Percentiles rank a stretch among this genome's conserved stretches.
Conservation (phyloP, 1,140 invertebrate genomes). For the Lordiphosa stackelbergi region DNA sequence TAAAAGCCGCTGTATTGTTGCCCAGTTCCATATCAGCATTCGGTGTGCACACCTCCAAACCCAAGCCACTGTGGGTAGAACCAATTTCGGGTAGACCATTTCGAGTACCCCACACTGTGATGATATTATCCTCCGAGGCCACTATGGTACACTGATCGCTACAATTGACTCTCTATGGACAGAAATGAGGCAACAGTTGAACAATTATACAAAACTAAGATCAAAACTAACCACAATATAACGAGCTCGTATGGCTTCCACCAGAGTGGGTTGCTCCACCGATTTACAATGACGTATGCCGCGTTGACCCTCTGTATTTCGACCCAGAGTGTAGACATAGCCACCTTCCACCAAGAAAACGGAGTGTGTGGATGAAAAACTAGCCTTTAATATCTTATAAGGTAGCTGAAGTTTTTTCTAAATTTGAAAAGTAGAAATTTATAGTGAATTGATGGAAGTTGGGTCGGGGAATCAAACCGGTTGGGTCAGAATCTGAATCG, state of each 20-base stretch:
- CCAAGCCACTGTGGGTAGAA: slow-evolving; percentile 44
- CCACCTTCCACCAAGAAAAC: slow-evolving; percentile 83
- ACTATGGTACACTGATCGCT: slow-evolving; percentile 83
- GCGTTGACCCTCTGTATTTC: slow-evolving; percentile 81
- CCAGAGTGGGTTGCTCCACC: slow-evolving; percentile 78
- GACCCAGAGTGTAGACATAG: slow-evolving; percentile 83
- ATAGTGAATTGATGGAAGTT: background rate
- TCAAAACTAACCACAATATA: slow-evolving; percentile 78
- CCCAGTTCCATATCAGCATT: slow-evolving; percentile 53
- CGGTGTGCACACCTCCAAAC: slow-evolving; percentile 51
- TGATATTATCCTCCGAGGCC: slow-evolving; percentile 82
- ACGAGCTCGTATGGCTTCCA: slow-evolving; percentile 79
- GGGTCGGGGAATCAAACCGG: too few species aligned
- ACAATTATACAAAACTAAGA: too few species aligned
- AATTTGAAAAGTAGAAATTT: background rate
- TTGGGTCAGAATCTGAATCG: too few species aligned
- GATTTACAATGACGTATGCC: slow-evolving; percentile 75
- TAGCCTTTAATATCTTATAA: slow-evolving; percentile 78
- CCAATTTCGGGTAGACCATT: slow-evolving; percentile 76
- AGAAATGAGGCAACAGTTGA: background rate
- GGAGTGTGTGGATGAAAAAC: slow-evolving; percentile 80
- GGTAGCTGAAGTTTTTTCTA: slow-evolving; percentile 64
- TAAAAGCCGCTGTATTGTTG: slow-evolving; percentile 74
- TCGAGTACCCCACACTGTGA: slow-evolving; percentile 84
- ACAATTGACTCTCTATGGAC: slow-evolving; percentile 78